Percentiles rank a stretch among this genome's conserved stretches.
These are phyloP conservation scores for Cisticola juncidis DNA, from an alignment of 2,113 vertebrate genomes.

Conservation along the genomic window DNA sequence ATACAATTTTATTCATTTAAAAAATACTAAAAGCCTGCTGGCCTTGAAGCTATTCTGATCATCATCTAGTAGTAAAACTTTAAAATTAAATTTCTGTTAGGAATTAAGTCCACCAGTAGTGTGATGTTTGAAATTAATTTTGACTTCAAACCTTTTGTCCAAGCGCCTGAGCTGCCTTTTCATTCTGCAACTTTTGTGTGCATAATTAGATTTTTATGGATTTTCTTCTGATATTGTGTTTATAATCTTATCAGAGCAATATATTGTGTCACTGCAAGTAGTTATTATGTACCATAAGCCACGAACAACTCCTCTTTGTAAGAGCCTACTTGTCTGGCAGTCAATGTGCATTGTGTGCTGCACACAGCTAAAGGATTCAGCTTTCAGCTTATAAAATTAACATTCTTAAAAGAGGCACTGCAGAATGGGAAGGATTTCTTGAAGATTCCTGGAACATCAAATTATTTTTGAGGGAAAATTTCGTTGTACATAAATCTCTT, in stretches of 20 bases:
- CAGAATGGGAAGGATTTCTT: neutral
- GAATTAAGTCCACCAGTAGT: constrained; percentile 16
- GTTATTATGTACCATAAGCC: constrained; percentile 33
- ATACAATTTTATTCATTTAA: neutral
- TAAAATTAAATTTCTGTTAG: constrained; percentile 59
- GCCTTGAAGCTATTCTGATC: constrained; percentile 27
- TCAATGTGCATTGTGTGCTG: neutral
- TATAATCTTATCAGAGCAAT: constrained; percentile 62
- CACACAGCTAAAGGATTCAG: neutral
- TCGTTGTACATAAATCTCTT: constrained; percentile 11
- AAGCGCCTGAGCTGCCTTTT: constrained; percentile 34
- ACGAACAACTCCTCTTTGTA: constrained; percentile 9
- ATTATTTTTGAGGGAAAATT: constrained; percentile 33
- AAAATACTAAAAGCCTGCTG: neutral
- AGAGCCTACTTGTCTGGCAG: constrained; percentile 2
- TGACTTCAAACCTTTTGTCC: constrained; percentile 50
- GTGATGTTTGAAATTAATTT: constrained; percentile 64
- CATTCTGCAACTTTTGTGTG: constrained; percentile 34
- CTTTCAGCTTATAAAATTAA: constrained; percentile 35
- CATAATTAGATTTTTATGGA: constrained; percentile 61
- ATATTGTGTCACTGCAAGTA: constrained; percentile 44
- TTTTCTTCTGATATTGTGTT: constrained; percentile 65
- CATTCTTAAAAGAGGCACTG: constrained; percentile 33
- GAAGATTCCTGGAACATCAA: neutral
- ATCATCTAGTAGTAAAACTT: constrained; percentile 30